These are phyloP conservation scores for Morus bassanus DNA, from an alignment of 2,797 vertebrate species.

Conservation along the genomic window DNA sequence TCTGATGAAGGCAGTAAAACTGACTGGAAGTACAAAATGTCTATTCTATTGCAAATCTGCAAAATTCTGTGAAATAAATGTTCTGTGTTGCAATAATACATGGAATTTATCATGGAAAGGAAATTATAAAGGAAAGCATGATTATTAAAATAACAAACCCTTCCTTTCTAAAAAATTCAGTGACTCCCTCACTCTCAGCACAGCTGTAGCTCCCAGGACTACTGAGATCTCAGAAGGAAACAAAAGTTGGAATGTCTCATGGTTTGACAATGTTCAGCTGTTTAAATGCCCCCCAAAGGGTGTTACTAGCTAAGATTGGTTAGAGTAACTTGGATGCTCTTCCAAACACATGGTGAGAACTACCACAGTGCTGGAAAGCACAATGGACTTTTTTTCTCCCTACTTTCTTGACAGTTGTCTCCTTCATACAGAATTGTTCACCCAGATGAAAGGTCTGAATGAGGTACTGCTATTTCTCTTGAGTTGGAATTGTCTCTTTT, in stretches of 20 bases:
- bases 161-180: background rate
- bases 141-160: background rate
- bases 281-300: constrained; percentile 21
- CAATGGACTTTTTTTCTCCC: background rate
- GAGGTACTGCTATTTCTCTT: background rate
- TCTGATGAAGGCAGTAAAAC: background rate
- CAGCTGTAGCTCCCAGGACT: constrained; percentile 3
- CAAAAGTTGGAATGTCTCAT: background rate
- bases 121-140: background rate
- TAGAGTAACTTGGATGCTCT: background rate
- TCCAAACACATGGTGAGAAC: background rate
- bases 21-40: background rate
- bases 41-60: background rate
- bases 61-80: background rate
- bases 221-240: constrained; percentile 6
- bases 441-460: background rate
- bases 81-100: background rate
- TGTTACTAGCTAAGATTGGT: background rate
- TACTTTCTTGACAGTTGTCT: background rate
- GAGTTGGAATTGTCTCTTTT: background rate
- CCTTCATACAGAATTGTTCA: background rate
- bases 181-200: background rate
- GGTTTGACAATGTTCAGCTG: background rate
- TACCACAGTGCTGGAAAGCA: background rate
- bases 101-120: background rate